Evolutionary conservation across 2,888 invertebrate species (phyloP), one percentile per base, ranked within the genome.

Genomic region (Ormyrus rosae): DNA sequence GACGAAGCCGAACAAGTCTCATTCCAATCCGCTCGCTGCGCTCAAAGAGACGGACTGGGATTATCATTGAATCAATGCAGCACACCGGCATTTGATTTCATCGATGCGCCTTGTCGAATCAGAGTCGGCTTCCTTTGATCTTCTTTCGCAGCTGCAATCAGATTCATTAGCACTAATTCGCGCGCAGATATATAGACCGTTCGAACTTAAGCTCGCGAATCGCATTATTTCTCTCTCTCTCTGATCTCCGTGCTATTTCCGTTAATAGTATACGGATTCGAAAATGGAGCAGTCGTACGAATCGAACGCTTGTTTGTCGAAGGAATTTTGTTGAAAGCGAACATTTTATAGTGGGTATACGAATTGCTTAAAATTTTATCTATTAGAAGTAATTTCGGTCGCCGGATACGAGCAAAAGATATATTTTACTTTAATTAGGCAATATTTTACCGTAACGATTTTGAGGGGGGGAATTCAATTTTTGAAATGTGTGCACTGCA

Each of bases 91-190:
- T 13, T 48, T 46, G 10, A 56, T 56, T 11, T 46, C 63, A 45
- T 63, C 63, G 60, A 46, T 10, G 6, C 34, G 3, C 63, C 46
- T 4, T 19, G 48, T 34, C 6, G 53, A 53, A 69, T 69, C 46
- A 8, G 19, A 8, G 19, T 6, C 45, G 7, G 19, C 5, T 34
- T 67, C 67, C 46, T 68, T 67, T 67, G 67, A 68, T 60, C 75
- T 58, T 68, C 50, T 64, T 73, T 64, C 10, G 6, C 34, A 11
- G 45, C n/a, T 48, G n/a, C n/a, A 51, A 68, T 60, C 68, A 10
- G 67, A 19, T 74, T 68, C 75, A 58, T 68, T 75, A 75, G 68
- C 11, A 60, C 45, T 67, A 68, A 68, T 67, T 75, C 10, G 65
- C 5, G 19, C 11, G 45, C 60, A 45, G 60, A 19, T 9, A 71